A percentile compares a stretch with the other conserved stretches of the same genome.
phyloP scores from a whole-genome alignment of 2,888 invertebrate genomes.

The Smittia aterrima region DNA sequence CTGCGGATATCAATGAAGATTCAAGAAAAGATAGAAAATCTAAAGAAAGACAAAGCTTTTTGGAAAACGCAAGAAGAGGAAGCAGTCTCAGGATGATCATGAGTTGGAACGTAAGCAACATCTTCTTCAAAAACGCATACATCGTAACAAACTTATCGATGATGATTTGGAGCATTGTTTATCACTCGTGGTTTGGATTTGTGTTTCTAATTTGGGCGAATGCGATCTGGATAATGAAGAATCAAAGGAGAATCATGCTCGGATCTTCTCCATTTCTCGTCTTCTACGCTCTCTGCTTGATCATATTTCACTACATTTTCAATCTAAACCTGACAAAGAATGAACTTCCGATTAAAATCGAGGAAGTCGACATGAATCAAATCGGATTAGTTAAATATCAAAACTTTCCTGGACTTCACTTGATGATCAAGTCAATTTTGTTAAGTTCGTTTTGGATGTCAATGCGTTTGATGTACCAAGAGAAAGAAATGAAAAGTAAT shows the following conservation, averaged over 20 bases:
- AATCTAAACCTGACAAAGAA: background rate
- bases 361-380: conserved; percentile 56
- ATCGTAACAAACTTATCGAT: background rate
- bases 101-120: background rate
- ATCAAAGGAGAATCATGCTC: conserved; percentile 64
- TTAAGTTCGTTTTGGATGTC: conserved; percentile 68
- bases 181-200: conserved; percentile 72
- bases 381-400: conserved; percentile 58
- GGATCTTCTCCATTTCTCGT: conserved; percentile 65
- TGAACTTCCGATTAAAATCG: background rate
- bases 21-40: background rate
- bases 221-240: conserved; percentile 68
- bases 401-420: conserved; percentile 54
- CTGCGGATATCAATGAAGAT: background rate
- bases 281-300: conserved; percentile 51
- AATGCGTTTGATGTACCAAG: conserved; percentile 62
- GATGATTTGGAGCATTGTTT: conserved; percentile 69
- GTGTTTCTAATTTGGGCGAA: conserved; percentile 66
- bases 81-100: background rate
- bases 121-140: background rate
- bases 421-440: conserved; percentile 56
- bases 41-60: background rate
- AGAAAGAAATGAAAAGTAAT: conserved; percentile 50
- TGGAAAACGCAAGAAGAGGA: background rate
- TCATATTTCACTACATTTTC: background rate